phyloP scores from a whole-genome alignment of 2,888 invertebrate genomes.

The Phragmatobia fuliginosa region DNA sequence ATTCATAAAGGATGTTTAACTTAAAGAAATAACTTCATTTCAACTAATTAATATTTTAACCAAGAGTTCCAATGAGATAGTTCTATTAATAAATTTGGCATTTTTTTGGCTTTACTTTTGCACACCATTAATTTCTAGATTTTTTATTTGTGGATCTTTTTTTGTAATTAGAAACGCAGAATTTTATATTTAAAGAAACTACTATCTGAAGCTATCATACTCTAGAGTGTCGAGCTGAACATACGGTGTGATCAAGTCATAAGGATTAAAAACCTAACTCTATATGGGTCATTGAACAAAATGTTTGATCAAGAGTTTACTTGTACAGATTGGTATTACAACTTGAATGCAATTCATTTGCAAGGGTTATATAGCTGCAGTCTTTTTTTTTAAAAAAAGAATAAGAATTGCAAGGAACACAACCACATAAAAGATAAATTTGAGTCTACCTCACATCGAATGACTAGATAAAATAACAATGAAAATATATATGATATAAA shows the following conservation, averaged over 20 bases:
- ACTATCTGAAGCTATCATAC: too few species aligned
- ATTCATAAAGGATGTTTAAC: too few species aligned
- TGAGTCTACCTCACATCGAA: background rate
- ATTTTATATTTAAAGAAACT: slow-evolving; percentile 6
- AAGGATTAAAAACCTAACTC: too few species aligned
- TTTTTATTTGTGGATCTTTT: slow-evolving; percentile 22
- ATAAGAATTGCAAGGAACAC: background rate
- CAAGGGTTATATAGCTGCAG: background rate
- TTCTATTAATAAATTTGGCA: slow-evolving; percentile 73
- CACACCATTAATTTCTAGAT: slow-evolving; percentile 23
- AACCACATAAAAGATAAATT: background rate
- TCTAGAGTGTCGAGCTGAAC: too few species aligned
- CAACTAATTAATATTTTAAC: slow-evolving; percentile 20
- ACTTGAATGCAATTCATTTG: too few species aligned
- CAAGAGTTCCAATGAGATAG: slow-evolving; percentile 33
- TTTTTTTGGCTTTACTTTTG: slow-evolving; percentile 72
- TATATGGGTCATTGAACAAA: background rate
- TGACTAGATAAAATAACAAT: background rate
- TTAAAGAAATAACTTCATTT: too few species aligned
- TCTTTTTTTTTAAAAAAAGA: too few species aligned
- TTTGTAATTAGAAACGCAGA: slow-evolving; percentile 16
- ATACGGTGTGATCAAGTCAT: too few species aligned
- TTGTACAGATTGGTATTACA: too few species aligned
- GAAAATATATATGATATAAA: too few species aligned
- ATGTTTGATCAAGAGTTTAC: background rate